Evolutionary conservation across 2,888 invertebrate species (phyloP), one percentile per base, ranked within the genome.

Genomic region (Brachyopa scutellaris): DNA sequence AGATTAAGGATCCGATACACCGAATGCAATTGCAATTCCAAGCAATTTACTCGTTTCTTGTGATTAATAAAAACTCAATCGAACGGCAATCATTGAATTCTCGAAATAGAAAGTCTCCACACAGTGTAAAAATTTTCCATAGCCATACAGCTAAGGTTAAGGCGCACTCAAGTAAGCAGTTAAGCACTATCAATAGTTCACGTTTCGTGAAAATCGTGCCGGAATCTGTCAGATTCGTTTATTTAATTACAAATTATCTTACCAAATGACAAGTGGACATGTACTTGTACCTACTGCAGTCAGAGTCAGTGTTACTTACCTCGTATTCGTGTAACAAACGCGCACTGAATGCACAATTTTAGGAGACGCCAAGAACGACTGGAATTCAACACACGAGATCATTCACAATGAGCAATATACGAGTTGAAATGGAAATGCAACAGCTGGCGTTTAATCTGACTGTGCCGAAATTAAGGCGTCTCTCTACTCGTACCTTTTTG

Each of bases 201-300:
- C 64, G 82, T 51, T 77, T 77, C 38, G 13, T n/a, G 17, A 53
- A 72, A 80, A 82, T 77, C 82, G 82, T 82, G 82, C 82, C 70
- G 70, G 77, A 76, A 77, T 82, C 70, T 66, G 64, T 70, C 70
- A 77, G 69, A 64, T 69, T 74, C 67, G 36, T 69, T 67, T 47
- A 73, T 67, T 73, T 74, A 80, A 66, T 77, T 82, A 36, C 57
- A 80, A 57, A 53, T 49, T 62, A 74, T 69, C 61, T 62, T 38
- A 57, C 15, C 33, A 64, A 77, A 19, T 77, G 77, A 77, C 77
- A 82, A 67, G 82, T 77, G 59, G 66, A 61, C 72, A 67, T 64
- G 69, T 23, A 51, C 26, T 9, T 23, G 51, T 15, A 55, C 21
- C 47, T n/a, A 15, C 61, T 42, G 11, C 36, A 53, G 6, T 13